phyloP scores from a whole-genome alignment of 2,797 vertebrate species.

The Denticeps clupeoides region DNA sequence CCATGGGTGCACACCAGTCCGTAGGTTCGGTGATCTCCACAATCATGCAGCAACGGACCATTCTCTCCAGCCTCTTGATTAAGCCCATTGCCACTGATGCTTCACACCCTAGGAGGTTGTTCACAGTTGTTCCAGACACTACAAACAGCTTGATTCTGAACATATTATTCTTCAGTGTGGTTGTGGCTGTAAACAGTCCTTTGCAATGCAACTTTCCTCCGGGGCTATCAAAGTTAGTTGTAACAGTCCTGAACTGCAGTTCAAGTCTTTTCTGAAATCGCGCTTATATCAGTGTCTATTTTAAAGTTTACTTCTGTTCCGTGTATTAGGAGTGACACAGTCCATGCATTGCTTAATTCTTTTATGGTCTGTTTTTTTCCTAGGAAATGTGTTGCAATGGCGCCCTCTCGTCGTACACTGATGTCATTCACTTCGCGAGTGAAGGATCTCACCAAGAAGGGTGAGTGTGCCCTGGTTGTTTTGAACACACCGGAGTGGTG shows the following conservation, averaged over 20 bases:
- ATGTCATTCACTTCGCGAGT: too few species aligned
- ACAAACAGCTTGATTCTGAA: too few species aligned
- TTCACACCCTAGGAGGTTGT: background rate
- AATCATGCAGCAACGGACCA: background rate
- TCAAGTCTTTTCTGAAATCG: slow-evolving; percentile 6
- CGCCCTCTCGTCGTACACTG: background rate
- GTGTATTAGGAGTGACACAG: background rate
- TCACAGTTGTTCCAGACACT: too few species aligned
- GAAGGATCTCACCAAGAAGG: too few species aligned
- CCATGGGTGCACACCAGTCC: background rate
- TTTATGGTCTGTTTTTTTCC: background rate
- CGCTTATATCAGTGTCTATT: slow-evolving; percentile 2
- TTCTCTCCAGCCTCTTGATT: background rate
- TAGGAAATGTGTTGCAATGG: background rate
- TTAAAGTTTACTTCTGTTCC: too few species aligned
- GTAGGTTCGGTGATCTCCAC: background rate
- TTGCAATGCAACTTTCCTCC: background rate
- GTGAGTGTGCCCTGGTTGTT: too few species aligned
- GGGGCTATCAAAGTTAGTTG: too few species aligned
- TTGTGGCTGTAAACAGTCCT: background rate
- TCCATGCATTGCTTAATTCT: background rate
- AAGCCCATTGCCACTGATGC: background rate
- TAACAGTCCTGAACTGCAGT: background rate
- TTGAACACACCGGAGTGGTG: too few species aligned
- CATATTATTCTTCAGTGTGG: background rate